Base-by-base conservation (phyloP, 2,797 vertebrate species). In the Danio aesculapii region DNA sequence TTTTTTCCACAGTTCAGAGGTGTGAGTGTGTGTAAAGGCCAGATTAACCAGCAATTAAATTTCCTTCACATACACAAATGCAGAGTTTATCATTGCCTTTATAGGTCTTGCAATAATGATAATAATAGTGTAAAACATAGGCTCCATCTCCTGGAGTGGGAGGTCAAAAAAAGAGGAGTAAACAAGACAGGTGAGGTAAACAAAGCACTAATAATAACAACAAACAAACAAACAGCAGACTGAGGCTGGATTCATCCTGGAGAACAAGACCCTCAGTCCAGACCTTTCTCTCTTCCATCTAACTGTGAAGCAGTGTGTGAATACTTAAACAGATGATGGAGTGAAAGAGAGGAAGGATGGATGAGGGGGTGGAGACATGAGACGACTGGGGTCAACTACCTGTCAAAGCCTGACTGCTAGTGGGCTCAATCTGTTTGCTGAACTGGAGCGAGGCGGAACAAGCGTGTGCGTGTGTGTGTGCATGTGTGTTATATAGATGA, bases 301-400 rank as follows among this genome's bases (percentile, higher is more conserved):
- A 72, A 79, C 55, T 19, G 44, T 8, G 5, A 50, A 53, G 71
- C 58, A 71, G 44, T 41, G 44, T 59, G 55, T 47, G 68, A 47
- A 79, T 71, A 79, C 49, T 53, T 69, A 69, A 59, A 21, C 6
- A 0, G 50, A 55, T 50, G 55, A 69, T 43, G 19, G 44, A 77
- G 41, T 30, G 50, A 8, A 77, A 55, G 21, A 50, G 21, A 61
- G 5, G 44, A 72, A 21, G 19, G 77, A 12, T 57, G 58, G 50
- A 80, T 62, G 77, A 71, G 58, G 8, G 57, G 46, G 52, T 70
- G 76, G 55, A 79, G 77, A 63, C 57, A 72, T 62, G 58, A 79
- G 13, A 72, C 6, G 8, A 41, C 44, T 16, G 47, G 47, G 77
- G 77, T 71, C 68, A 63, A 72, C 57, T 30, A 63, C 41, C 75